phyloP scores from a whole-genome alignment of 2,888 invertebrate species.

The Parochlus steinenii region DNA sequence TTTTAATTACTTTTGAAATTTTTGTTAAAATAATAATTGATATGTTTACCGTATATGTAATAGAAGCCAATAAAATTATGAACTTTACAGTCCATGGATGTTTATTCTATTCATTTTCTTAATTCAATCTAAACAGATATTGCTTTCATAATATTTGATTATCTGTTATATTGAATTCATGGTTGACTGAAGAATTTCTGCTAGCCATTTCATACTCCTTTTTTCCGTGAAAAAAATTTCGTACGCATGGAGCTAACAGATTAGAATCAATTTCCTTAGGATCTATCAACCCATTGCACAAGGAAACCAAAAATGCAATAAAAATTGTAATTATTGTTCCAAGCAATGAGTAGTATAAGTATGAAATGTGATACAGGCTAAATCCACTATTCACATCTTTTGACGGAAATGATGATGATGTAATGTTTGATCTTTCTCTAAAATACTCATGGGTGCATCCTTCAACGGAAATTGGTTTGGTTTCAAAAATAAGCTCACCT shows the following conservation, averaged over 20 bases:
- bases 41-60: too few species aligned
- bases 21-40: too few species aligned
- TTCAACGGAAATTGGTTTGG: slow-evolving; percentile 34
- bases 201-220: too few species aligned
- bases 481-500: slow-evolving; percentile 39
- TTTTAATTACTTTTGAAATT: too few species aligned
- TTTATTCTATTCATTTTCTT: too few species aligned
- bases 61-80: too few species aligned
- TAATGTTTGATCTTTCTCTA: background rate
- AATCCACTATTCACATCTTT: background rate
- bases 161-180: too few species aligned
- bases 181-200: too few species aligned
- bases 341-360: slow-evolving; percentile 49
- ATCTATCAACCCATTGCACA: slow-evolving; percentile 34
- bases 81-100: too few species aligned
- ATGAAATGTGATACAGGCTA: slow-evolving; percentile 45
- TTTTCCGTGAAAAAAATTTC: too few species aligned
- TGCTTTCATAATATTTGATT: too few species aligned
- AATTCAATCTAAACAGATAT: too few species aligned
- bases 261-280: slow-evolving; percentile 38
- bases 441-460: slow-evolving; percentile 29
- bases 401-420: background rate
- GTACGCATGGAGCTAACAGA: slow-evolving; percentile 45
- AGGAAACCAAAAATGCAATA: slow-evolving; percentile 38
- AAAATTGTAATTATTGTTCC: slow-evolving; percentile 41